These are phyloP conservation scores for Manduca sexta DNA, from an alignment of 1,140 invertebrate genomes.

Conservation along the genomic window DNA sequence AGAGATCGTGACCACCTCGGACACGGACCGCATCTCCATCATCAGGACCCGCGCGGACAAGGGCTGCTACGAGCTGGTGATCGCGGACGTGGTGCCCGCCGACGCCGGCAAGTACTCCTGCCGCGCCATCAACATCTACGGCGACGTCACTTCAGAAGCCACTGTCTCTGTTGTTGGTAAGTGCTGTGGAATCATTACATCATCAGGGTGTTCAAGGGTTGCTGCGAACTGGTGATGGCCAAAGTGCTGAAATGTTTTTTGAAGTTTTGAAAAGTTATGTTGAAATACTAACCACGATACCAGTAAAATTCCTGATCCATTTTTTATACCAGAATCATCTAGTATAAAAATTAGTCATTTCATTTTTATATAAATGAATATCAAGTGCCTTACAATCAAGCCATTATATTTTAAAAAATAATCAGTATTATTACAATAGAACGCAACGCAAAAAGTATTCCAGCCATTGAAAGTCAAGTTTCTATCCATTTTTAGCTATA, in stretches of 20 bases:
- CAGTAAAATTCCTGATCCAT: neutral
- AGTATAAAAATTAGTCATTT: no score
- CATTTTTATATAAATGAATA: no score
- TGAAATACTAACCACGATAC: neutral
- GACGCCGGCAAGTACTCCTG: conserved; percentile 94
- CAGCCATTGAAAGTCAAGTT: no score
- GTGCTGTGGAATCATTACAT: no score
- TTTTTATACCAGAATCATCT: no score
- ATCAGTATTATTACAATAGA: no score
- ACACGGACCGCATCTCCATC: conserved; percentile 82
- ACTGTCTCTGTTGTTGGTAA: conserved; percentile 85
- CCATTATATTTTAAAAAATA: no score
- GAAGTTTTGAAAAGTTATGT: neutral
- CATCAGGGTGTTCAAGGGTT: no score
- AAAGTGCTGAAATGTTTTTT: neutral
- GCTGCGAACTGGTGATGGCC: no score
- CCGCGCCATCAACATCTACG: conserved; percentile 88
- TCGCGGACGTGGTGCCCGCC: conserved; percentile 83
- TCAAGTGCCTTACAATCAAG: no score
- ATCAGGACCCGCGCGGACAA: conserved; percentile 83
- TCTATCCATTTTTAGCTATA: no score
- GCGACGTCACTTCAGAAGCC: conserved; percentile 84
- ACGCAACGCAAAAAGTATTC: no score
- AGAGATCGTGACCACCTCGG: conserved; percentile 76
- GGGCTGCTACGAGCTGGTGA: conserved; percentile 93